These are phyloP conservation scores for Acrocephalus scirpaceus DNA, from an alignment of 2,797 vertebrate genomes.

Conservation along the genomic window DNA sequence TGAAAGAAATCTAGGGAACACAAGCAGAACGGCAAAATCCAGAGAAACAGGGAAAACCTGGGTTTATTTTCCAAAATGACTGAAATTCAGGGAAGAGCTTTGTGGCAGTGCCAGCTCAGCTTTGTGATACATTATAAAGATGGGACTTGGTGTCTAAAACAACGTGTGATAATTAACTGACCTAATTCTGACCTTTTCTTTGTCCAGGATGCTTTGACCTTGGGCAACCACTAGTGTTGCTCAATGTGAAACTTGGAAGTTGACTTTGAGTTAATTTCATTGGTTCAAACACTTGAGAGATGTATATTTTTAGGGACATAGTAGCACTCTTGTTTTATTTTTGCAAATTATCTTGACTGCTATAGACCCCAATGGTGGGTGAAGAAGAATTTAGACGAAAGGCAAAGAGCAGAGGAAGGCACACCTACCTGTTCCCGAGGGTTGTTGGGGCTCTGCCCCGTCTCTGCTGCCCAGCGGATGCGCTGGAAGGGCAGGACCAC, in stretches of 20 bases:
- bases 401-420: neutral
- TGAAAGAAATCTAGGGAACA: neutral
- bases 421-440: constrained; percentile 86
- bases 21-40: neutral
- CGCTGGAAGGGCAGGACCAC: constrained; percentile 90
- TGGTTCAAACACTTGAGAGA: neutral
- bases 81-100: neutral
- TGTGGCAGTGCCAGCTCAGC: too few species aligned
- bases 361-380: accelerated
- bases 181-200: neutral
- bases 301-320: neutral
- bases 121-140: neutral
- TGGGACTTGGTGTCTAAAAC: neutral
- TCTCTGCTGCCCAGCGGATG: constrained; percentile 83
- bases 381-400: neutral
- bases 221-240: neutral
- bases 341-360: neutral
- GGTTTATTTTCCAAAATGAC: neutral
- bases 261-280: neutral
- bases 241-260: neutral
- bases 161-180: accelerated
- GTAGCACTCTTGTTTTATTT: neutral
- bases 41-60: neutral
- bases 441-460: constrained; percentile 90
- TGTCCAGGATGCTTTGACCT: neutral